These are phyloP conservation scores for Drosophila austrosaltans DNA, from an alignment of 2,888 invertebrate species.

Conservation along the genomic window DNA sequence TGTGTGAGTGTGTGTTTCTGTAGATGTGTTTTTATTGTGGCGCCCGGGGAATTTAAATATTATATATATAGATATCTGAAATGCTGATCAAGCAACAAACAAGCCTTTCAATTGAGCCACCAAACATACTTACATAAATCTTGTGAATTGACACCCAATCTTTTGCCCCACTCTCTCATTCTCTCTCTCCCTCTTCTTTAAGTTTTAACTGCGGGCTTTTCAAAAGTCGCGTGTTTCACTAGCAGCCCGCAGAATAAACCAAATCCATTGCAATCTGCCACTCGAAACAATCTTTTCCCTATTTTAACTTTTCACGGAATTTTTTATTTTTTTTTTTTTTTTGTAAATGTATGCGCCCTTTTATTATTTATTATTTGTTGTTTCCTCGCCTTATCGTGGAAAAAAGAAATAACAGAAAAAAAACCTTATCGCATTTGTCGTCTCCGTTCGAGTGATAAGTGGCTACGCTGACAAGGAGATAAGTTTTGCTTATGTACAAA, in stretches of 20 bases:
- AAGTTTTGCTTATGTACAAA: conserved; percentile 52
- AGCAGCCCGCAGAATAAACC: conserved; percentile 5
- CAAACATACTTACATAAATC: conserved; percentile 40
- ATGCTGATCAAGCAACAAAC: conserved; percentile 60
- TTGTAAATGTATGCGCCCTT: neutral
- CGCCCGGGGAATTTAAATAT: conserved; percentile 33
- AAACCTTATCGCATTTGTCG: conserved; percentile 61
- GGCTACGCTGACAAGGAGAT: conserved; percentile 54
- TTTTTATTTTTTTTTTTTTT: neutral
- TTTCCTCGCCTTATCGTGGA: conserved; percentile 45
- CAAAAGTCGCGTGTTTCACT: neutral
- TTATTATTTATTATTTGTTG: conserved; percentile 10
- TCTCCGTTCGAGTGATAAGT: conserved; percentile 60
- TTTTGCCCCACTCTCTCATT: neutral
- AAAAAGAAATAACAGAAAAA: conserved; percentile 36
- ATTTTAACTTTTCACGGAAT: conserved; percentile 14
- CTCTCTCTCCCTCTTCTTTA: neutral
- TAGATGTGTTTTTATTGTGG: conserved; percentile 35
- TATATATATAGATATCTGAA: conserved; percentile 23
- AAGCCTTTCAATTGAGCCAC: conserved; percentile 52
- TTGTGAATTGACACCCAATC: conserved; percentile 25
- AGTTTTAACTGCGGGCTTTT: conserved; percentile 2
- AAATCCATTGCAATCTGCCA: too few relatives aligned
- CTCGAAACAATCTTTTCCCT: neutral
- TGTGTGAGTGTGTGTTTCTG: conserved; percentile 1